Percentiles rank a stretch among this genome's conserved stretches.
These are phyloP conservation scores for Probaryconus sp. DNA, from an alignment of 1,140 invertebrate genomes.

Conservation along the genomic window DNA sequence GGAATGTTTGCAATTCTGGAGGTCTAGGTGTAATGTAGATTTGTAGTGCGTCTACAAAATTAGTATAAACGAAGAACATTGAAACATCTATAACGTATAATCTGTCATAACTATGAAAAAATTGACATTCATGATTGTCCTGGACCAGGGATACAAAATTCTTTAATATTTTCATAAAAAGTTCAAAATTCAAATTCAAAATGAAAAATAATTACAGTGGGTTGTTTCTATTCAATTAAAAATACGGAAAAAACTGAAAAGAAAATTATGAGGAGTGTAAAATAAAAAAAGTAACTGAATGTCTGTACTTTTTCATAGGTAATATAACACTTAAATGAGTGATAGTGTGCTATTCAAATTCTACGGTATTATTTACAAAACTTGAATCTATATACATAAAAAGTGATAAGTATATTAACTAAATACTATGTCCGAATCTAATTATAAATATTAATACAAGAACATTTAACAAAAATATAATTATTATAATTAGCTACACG, in stretches of 20 bases:
- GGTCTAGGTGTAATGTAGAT: constrained; percentile 12
- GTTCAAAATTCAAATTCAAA: no score
- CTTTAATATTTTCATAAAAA: no score
- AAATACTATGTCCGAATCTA: constrained; percentile 2
- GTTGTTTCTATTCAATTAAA: no score
- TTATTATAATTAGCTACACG: constrained; percentile 33
- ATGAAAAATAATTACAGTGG: no score
- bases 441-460: constrained; percentile 40
- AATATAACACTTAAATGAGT: not conserved
- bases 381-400: constrained; percentile 34
- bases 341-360: constrained; percentile 4
- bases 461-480: constrained; percentile 30
- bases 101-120: not conserved
- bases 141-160: no score
- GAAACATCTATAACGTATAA: constrained; percentile 11
- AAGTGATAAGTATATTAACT: constrained; percentile 21
- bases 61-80: constrained; percentile 28
- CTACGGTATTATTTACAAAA: constrained; percentile 48
- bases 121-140: not conserved
- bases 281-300: no score
- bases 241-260: no score
- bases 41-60: constrained; percentile 25
- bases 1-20: no score
- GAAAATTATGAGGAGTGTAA: no score
- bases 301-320: not conserved